Evolutionary conservation across 2,888 invertebrate genomes (phyloP).

Genomic region (Dorcus hopei): DNA sequence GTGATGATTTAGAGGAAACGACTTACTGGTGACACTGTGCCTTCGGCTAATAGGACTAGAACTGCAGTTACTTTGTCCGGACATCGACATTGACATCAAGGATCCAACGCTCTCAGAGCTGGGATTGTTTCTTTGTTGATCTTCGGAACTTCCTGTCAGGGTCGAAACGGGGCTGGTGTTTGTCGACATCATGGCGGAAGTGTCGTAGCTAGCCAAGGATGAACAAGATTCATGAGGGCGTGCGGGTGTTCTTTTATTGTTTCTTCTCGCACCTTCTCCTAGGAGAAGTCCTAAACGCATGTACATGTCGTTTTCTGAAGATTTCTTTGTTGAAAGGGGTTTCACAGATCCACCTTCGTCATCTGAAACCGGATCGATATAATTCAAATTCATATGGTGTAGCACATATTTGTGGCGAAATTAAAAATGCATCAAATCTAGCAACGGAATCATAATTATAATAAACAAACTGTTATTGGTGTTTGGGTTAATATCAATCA

Average conservation of each 20-base stretch:
- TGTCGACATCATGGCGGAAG: slow-evolving; percentile 64
- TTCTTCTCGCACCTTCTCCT: slow-evolving; percentile 63
- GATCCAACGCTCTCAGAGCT: slow-evolving; percentile 72
- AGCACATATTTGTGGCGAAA: background rate
- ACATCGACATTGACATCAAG: slow-evolving; percentile 71
- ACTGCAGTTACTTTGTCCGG: slow-evolving; percentile 75
- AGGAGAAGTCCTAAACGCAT: slow-evolving; percentile 78
- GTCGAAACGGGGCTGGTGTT: slow-evolving; percentile 90
- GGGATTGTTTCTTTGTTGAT: slow-evolving; percentile 54
- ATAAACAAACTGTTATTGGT: background rate
- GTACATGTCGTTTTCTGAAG: slow-evolving; percentile 75
- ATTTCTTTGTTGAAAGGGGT: slow-evolving; percentile 41
- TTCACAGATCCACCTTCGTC: slow-evolving; percentile 20
- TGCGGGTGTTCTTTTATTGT: slow-evolving; percentile 35
- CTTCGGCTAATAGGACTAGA: slow-evolving; percentile 75
- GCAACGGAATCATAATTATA: no score
- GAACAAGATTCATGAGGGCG: slow-evolving; percentile 51
- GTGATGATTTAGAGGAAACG: background rate
- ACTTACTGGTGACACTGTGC: slow-evolving; percentile 75
- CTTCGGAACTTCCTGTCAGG: slow-evolving; percentile 80
- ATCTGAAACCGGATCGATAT: slow-evolving; percentile 6
- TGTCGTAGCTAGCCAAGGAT: slow-evolving; percentile 58
- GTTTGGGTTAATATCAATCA: background rate
- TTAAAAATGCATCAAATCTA: background rate
- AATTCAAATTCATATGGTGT: no score